Base-by-base conservation (phyloP, 2,113 vertebrate genomes). In the Podarcis muralis region DNA sequence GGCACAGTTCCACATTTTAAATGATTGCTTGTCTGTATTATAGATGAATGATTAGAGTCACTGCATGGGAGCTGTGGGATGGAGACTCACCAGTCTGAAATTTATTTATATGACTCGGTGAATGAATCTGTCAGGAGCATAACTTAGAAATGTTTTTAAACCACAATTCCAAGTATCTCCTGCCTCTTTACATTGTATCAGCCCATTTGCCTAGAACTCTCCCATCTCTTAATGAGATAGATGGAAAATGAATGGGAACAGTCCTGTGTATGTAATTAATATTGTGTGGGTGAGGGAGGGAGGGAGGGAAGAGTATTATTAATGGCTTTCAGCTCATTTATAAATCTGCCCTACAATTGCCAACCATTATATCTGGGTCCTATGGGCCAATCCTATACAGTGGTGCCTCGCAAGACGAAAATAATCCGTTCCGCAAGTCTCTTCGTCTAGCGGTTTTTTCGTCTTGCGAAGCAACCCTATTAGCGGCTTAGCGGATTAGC, bases 101-200 rank as follows among this genome's bases (percentile, higher is more conserved):
- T 97, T 96, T 97, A 96, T 96, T 97, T 97, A 93, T 69, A 83
- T 80, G 93, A 87, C 92, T 96, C 91, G 81, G 59, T 81, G 88
- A 93, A 94, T 84, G 89, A 93, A 96, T 87, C 93, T 25, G 66
- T 93, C 95, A 91, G 90, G 95, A 95, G 87, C 90, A 93, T 87
- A 94, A 94, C 92, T 96, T 95, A 92, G 43, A 94, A 95, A 91
- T 95, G 93, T 95, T 96, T 91, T 84, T 80, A 88, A 94, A 93
- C 91, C 81, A 86, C 80, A 59, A 43, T 94, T 94, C 92, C 15
- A 93, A 91, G 78, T 83, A 85, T 89, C 92, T 71, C 0, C 37
- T 48, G 62, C 79, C 93, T 74, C 90, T 94, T 94, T 77, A 85
- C 48, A 1, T 37, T 85, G 13, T 77, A n/a, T 85, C 78, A 23